Conservation (phyloP, 53 echinoderm and acorn worm genomes). For the Apostichopus leukothele region DNA sequence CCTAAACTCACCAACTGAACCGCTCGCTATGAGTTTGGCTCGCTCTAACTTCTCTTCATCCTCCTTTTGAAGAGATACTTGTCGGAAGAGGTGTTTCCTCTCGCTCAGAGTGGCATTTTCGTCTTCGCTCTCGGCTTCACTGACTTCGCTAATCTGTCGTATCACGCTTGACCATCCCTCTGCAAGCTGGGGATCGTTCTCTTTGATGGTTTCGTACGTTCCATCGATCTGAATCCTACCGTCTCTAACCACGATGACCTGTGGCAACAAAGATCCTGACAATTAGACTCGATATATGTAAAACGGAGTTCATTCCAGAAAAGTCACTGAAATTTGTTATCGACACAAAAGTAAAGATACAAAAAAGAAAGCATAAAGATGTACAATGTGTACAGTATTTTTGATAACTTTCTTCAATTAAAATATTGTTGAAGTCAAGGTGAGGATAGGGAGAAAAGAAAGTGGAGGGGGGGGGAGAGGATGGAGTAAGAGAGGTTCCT, state of each 20-base stretch:
- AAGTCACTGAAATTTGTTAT: no score
- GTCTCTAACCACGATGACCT: slow-evolving; percentile 68
- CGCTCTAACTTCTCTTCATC: slow-evolving; percentile 37
- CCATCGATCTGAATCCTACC: slow-evolving; percentile 61
- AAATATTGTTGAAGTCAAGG: no score
- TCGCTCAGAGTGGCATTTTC: slow-evolving; percentile 31
- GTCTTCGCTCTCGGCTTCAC: slow-evolving; percentile 50
- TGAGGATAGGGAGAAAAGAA: no score
- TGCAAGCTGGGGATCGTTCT: slow-evolving; percentile 54
- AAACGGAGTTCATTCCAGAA: no score
- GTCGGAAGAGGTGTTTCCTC: slow-evolving; percentile 5
- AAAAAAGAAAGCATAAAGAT: no score
- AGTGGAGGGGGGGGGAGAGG: no score
- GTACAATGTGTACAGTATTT: no score
- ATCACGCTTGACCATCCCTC: slow-evolving; percentile 29
- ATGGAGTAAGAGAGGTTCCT: neutral
- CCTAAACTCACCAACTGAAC: slow-evolving; percentile 4
- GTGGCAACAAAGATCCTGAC: neutral
- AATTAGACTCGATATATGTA: neutral
- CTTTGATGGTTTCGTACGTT: slow-evolving; percentile 56
- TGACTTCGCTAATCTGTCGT: slow-evolving; percentile 26
- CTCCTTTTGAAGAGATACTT: slow-evolving; percentile 14
- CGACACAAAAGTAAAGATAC: no score
- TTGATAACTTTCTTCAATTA: no score
- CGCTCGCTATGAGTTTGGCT: slow-evolving; percentile 21